phyloP scores from a whole-genome alignment of 2,797 vertebrate species.

The Anolis apletophallus region DNA sequence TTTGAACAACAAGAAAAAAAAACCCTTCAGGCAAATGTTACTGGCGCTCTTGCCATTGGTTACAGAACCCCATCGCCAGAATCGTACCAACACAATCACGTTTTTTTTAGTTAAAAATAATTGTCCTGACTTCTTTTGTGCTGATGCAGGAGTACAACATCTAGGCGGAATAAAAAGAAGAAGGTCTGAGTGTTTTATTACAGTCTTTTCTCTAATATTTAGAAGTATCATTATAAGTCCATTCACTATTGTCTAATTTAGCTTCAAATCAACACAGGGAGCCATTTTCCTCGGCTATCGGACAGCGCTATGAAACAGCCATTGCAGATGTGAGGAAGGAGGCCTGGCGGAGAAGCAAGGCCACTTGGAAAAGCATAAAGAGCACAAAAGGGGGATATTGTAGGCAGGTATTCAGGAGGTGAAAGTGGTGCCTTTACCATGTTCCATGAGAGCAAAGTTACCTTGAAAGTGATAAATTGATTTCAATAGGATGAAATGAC shows the following conservation, averaged over 20 bases:
- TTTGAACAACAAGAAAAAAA: not conserved
- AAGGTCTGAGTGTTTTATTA: conserved; percentile 61
- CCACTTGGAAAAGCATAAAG: not conserved
- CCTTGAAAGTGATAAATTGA: conserved; percentile 80
- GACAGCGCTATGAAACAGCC: conserved; percentile 37
- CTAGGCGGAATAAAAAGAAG: conserved; percentile 29
- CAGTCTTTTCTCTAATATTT: conserved; percentile 67
- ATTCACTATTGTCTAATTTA: conserved; percentile 59
- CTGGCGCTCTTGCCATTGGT: not conserved
- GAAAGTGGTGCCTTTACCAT: conserved; percentile 62
- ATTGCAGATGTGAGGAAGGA: conserved; percentile 22
- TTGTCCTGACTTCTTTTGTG: conserved; percentile 52
- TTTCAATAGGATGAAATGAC: conserved; percentile 77
- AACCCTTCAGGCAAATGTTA: conserved; percentile 20
- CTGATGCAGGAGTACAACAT: conserved; percentile 62
- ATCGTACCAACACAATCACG: conserved; percentile 9
- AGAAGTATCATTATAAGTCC: conserved; percentile 55
- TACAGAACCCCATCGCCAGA: not conserved
- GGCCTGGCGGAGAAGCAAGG: conserved; percentile 22
- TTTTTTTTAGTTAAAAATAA: conserved; percentile 62
- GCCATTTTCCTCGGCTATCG: conserved; percentile 48
- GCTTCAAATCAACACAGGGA: conserved; percentile 48
- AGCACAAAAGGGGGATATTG: conserved; percentile 17
- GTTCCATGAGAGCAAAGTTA: conserved; percentile 74
- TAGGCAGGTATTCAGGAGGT: conserved; percentile 34